Base-by-base conservation (phyloP, 2,113 vertebrate species). In the Stictonetta naevosa region DNA sequence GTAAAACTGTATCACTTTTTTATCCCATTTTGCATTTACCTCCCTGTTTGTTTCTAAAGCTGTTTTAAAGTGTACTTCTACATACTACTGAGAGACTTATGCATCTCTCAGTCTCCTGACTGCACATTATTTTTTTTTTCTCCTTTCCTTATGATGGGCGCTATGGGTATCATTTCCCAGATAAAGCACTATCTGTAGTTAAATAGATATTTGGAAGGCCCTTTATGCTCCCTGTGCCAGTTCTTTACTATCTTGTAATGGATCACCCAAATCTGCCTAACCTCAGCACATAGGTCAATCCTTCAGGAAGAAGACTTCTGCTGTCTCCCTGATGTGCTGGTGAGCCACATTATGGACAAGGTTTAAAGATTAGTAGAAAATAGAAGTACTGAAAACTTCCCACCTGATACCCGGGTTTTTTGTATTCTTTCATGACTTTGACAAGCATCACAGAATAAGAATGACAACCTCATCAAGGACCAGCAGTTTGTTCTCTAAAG, bases 271-370 rank as follows among this genome's bases (percentile, higher is more conserved):
- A 8, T 34, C 29, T 62, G 28, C 29, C 8, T 33, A 73, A 42
- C 15, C 18, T 58, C 80, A 77, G 11, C 33, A 34, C 20, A 78
- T 26, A 5, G 62, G 31, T 72, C 42, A 79, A 7, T 46, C 40
- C 23, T 55, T 21, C 11, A 33, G 31, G 67, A 91, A 72, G 68
- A 38, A 20, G 40, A 67, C 22, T 17, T 76, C 34, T 84, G 38
- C 59, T 80, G 16, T 90, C 29, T 80, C 50, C 40, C 36, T 64
- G 64, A 23, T 82, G 31, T 46, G 48, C 44, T 44, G 19, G 48
- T 76, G 62, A 68, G 22, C 23, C 67, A 76, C 0, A 0, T 59
- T 62, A 69, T 0, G 8, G 78, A 31, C 6, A 52, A 69, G 31
- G 21, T 14, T 82, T 64, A 76, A 0, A 64, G 34, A 73, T 25